Evolutionary conservation across 2,113 vertebrate genomes (phyloP), one percentile per base, ranked within the genome.

Genomic region (Pygoscelis antarcticus): DNA sequence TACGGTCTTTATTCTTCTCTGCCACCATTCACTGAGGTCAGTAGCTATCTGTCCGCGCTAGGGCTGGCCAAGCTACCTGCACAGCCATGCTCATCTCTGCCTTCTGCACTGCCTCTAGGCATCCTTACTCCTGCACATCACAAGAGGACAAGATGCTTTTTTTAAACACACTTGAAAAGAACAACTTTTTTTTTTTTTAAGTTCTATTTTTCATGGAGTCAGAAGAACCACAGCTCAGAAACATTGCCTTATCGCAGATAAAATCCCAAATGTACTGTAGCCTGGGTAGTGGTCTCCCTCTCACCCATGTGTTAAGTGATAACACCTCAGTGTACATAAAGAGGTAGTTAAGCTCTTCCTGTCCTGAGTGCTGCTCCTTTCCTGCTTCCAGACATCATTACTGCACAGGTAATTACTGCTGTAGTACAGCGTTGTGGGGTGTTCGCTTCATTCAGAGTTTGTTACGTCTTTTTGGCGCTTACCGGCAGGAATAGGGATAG

Each of bases 281-380:
- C 58, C 29, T 36, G 77, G 47, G 25, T 16, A 2, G 16, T 8
- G 27, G 36, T 4, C 51, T 57, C 40, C 76, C 61, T 32, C 47
- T 75, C n/a, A 2, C n/a, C n/a, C 51, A 15, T 1, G 34, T 40
- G 29, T 55, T 13, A 19, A 30, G 32, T 5, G 62, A 0, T 18
- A 51, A 27, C 47, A 17, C 26, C 38, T 27, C 1, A 0, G 30
- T 27, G 62, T 27, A 20, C 0, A 16, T 6, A 8, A 21, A 25
- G 38, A 83, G 36, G 34, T 34, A 36, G 20, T 42, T 11, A 13
- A 6, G 47, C 32, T 70, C 75, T 30, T 51, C 71, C 65, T 68
- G 46, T n/a, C 66, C 36, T 0, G 3, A n/a, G 42, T 3, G 26
- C 58, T 78, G 77, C 60, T 49, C 58, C 68, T 30, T 18, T 21